These are phyloP conservation scores for Campylomormyrus numenius DNA, from an alignment of 2,113 vertebrate species.

Conservation along the genomic window DNA sequence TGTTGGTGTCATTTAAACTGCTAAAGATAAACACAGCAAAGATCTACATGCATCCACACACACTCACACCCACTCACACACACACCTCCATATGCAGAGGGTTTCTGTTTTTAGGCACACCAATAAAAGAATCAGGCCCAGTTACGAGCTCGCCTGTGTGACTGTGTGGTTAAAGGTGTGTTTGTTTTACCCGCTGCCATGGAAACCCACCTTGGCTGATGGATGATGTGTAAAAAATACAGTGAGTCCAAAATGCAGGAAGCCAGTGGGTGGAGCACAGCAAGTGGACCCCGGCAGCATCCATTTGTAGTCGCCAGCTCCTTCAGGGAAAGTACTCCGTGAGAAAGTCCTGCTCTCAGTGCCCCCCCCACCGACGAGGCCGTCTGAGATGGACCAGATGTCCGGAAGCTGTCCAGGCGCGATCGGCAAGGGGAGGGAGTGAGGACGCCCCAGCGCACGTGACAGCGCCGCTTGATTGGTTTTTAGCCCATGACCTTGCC, in stretches of 20 bases:
- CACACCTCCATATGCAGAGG: not conserved
- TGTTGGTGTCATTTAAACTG: not conserved
- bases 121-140: slow-evolving; percentile 1
- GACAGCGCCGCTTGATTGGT: not conserved
- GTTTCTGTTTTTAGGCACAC: not conserved
- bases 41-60: not conserved
- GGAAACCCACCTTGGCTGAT: not conserved
- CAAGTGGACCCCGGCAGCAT: not conserved
- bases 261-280: not conserved
- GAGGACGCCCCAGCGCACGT: not conserved
- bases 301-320: not conserved
- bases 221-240: not conserved
- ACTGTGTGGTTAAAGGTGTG: slow-evolving; percentile 14
- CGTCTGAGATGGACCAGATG: slow-evolving; percentile 13
- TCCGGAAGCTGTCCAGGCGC: not conserved
- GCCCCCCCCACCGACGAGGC: not conserved
- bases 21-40: not conserved
- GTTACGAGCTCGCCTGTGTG: not conserved
- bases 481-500: not conserved
- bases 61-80: not conserved
- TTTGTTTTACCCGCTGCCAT: slow-evolving; percentile 23
- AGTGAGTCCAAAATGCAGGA: not conserved
- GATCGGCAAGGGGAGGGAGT: not conserved
- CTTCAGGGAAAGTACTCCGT: slow-evolving; percentile 4
- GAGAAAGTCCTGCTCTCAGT: slow-evolving; percentile 15